Evolutionary conservation across 2,797 vertebrate genomes (phyloP).

Genomic region (Xiphorhynchus erythropygius): DNA sequence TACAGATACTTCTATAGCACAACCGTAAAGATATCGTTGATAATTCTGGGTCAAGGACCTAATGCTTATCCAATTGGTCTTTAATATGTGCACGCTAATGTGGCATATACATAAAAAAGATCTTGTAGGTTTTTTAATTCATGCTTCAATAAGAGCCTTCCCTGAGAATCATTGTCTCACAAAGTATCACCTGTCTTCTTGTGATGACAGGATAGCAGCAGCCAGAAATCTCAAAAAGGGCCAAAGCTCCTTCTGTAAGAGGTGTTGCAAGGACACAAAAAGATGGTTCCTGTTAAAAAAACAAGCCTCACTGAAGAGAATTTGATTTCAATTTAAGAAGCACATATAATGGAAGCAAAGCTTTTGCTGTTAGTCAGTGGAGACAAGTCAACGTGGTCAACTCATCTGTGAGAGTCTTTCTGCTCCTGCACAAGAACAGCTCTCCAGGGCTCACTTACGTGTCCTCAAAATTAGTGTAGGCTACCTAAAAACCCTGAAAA

Average conservation of each 20-base stretch:
- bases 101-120: not conserved
- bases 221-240: not conserved
- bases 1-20: not conserved
- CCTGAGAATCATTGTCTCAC: not conserved
- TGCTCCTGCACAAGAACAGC: not conserved
- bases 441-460: not conserved
- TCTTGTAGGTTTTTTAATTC: not conserved
- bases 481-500: not conserved
- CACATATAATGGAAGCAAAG: not conserved
- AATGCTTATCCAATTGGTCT: rapidly evolving
- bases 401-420: rapidly evolving
- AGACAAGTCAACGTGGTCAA: not conserved
- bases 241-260: not conserved
- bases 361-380: rapidly evolving
- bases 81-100: not conserved
- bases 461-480: not conserved
- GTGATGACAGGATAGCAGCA: not conserved
- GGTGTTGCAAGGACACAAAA: not conserved
- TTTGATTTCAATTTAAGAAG: not conserved
- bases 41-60: not conserved
- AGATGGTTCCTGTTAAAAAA: not conserved
- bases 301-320: not conserved
- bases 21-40: not conserved
- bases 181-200: not conserved
- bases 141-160: not conserved